Conservation (phyloP, 2,797 vertebrate genomes). For the Alca torda region DNA sequence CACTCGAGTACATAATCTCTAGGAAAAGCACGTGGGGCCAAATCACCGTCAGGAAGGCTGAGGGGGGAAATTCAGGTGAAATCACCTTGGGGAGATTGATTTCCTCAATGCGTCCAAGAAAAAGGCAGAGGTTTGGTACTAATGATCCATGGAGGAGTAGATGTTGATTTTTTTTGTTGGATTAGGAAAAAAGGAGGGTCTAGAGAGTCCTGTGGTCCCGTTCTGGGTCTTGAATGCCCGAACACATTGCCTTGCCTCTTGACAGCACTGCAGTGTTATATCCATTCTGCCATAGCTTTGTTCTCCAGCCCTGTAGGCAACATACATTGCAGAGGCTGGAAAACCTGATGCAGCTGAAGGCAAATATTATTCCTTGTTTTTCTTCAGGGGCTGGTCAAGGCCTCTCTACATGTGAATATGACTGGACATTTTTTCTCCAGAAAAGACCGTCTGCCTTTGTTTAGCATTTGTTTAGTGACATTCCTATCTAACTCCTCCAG, state of each 20-base stretch:
- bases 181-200: background rate
- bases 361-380: background rate
- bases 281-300: background rate
- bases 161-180: background rate
- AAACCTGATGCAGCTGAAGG: background rate
- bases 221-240: background rate
- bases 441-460: background rate
- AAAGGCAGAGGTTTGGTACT: background rate
- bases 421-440: background rate
- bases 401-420: background rate
- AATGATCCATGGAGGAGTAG: background rate
- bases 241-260: background rate
- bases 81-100: background rate
- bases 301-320: background rate
- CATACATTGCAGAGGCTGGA: background rate
- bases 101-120: background rate
- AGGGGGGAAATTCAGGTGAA: background rate
- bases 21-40: background rate
- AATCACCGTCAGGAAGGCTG: background rate
- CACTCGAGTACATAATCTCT: background rate
- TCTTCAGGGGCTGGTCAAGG: background rate
- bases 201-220: background rate
- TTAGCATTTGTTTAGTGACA: background rate
- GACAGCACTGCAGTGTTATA: background rate
- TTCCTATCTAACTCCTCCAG: background rate